Conservation (phyloP, 2,888 invertebrate genomes). For the Catocala nupta region DNA sequence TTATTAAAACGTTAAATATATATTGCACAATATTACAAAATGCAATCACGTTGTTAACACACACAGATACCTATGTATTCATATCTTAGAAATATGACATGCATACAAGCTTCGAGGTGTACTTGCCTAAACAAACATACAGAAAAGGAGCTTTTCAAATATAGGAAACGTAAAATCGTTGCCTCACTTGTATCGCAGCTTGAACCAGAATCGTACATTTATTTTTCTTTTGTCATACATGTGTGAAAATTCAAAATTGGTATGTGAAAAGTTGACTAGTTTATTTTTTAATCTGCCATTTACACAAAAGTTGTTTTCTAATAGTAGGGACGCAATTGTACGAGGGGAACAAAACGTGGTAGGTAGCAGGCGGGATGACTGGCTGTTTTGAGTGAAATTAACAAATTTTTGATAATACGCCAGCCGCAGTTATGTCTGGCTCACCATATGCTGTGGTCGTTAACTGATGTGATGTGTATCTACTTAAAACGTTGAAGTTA, state of each 20-base stretch:
- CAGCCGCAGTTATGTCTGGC: constrained; percentile 52
- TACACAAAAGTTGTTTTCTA: constrained; percentile 16
- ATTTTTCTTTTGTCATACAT: constrained; percentile 36
- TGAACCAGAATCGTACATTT: constrained; percentile 21
- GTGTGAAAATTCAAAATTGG: constrained; percentile 40
- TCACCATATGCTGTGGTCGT: constrained; percentile 73
- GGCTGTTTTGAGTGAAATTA: constrained; percentile 78
- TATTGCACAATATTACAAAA: constrained; percentile 36
- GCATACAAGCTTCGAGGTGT: constrained; percentile 26
- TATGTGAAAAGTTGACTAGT: constrained; percentile 25
- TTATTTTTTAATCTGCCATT: constrained; percentile 31
- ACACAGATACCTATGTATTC: constrained; percentile 8
- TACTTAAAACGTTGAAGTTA: constrained; percentile 27
- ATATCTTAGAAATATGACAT: constrained; percentile 3
- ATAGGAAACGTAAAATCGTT: constrained; percentile 30
- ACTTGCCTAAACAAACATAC: constrained; percentile 29
- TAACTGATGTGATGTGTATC: constrained; percentile 45
- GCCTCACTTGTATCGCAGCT: constrained; percentile 13
- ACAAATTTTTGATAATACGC: constrained; percentile 70
- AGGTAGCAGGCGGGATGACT: constrained; percentile 77
- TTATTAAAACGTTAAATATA: constrained; percentile 6
- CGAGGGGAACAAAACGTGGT: constrained; percentile 36
- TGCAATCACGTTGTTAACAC: constrained; percentile 8
- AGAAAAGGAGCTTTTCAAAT: constrained; percentile 44
- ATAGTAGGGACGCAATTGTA: constrained; percentile 26